Conservation (phyloP, 2,888 invertebrate genomes). For the Cerceris ruficornis region DNA sequence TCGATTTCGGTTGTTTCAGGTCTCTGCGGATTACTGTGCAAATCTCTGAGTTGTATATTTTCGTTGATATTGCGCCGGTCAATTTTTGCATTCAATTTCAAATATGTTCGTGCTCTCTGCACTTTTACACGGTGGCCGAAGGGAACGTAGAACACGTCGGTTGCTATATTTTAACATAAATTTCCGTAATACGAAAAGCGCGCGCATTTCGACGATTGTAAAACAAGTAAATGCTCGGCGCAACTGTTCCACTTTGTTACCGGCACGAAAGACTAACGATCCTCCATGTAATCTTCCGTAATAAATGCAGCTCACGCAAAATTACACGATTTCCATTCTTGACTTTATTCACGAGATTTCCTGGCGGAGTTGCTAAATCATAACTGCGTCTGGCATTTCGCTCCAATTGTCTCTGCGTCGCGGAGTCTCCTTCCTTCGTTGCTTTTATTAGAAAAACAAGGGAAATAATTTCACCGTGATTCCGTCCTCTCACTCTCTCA, state of each 20-base stretch:
- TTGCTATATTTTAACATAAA: no score
- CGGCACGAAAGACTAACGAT: constrained; percentile 25
- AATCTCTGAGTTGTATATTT: no score
- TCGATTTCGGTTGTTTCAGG: no score
- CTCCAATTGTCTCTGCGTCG: constrained; percentile 34
- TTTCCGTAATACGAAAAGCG: constrained; percentile 6
- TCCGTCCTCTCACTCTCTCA: no score
- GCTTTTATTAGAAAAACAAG: neutral
- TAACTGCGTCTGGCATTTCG: constrained; percentile 70
- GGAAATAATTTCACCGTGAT: neutral
- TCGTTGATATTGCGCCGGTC: no score
- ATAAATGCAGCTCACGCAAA: constrained; percentile 25
- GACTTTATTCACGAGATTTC: constrained; percentile 54
- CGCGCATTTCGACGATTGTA: no score
- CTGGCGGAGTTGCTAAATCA: constrained; percentile 59
- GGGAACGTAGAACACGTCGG: no score
- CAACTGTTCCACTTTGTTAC: constrained; percentile 16
- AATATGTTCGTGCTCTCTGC: no score
- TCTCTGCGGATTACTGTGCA: no score
- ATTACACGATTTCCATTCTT: constrained; percentile 32
- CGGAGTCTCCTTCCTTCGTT: constrained; percentile 18
- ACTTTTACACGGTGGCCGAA: no score
- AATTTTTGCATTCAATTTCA: no score
- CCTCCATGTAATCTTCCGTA: constrained; percentile 34
- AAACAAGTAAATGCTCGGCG: no score